A percentile compares a stretch with the other conserved stretches of the same genome.
phyloP scores from a whole-genome alignment of 2,888 invertebrate genomes.

The Rhaphigaster nebulosa region DNA sequence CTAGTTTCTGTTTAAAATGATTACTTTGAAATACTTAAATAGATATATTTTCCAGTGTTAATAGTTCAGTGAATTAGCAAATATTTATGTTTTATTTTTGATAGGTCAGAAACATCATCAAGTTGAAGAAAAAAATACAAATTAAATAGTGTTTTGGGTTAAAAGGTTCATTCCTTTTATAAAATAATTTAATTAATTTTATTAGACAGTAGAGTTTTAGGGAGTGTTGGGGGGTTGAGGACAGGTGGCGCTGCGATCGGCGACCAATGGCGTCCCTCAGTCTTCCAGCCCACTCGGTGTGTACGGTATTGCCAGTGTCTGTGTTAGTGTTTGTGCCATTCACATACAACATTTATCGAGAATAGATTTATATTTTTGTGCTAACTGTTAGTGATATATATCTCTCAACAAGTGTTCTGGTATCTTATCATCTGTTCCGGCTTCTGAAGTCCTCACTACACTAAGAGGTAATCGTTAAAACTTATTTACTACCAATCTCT shows the following conservation, averaged over 20 bases:
- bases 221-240: not conserved
- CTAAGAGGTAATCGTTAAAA: conserved; percentile 30
- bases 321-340: conserved; percentile 46
- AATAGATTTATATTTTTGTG: conserved; percentile 11
- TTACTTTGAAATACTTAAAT: not conserved
- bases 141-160: too few relatives aligned
- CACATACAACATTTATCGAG: not conserved
- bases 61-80: not conserved
- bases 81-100: not conserved
- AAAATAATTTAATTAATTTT: not conserved
- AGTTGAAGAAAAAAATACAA: too few relatives aligned
- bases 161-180: not conserved
- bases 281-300: conserved; percentile 41
- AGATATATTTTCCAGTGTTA: not conserved
- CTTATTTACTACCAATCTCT: conserved; percentile 22
- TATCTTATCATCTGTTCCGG: not conserved
- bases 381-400: not conserved
- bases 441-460: not conserved
- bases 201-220: not conserved
- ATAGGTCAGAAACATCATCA: not conserved
- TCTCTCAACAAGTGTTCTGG: not conserved
- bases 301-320: conserved; percentile 28
- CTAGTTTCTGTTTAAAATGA: not conserved
- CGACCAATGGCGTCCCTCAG: conserved; percentile 33
- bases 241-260: conserved; percentile 42